Conservation (phyloP, 1,140 invertebrate species). For the Eurosta solidaginis region DNA sequence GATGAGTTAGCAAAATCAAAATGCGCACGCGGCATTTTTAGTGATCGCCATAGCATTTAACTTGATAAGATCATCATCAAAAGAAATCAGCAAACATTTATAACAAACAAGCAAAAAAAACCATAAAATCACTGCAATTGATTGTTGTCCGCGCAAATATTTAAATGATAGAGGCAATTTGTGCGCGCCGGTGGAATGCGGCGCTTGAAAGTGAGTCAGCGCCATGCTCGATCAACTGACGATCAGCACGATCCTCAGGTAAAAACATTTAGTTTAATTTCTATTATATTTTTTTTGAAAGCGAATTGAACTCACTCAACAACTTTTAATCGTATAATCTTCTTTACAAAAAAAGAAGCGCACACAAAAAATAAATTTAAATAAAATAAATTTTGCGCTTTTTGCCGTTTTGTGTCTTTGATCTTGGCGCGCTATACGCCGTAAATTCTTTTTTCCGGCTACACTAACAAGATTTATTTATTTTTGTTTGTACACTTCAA, state of each 20-base stretch:
- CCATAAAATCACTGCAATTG: background rate
- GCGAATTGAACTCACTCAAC: too few species aligned
- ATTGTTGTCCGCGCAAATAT: background rate
- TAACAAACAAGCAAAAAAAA: too few species aligned
- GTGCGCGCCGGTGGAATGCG: background rate
- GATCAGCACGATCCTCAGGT: background rate
- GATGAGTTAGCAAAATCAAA: background rate
- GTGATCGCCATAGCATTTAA: background rate
- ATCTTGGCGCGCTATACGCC: background rate
- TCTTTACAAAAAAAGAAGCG: background rate
- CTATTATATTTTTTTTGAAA: background rate
- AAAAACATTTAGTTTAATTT: background rate
- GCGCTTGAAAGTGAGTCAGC: background rate
- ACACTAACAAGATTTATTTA: constrained; percentile 3
- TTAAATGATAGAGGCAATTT: background rate
- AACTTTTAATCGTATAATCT: background rate
- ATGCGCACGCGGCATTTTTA: background rate
- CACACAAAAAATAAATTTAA: background rate
- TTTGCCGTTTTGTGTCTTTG: background rate
- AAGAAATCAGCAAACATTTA: background rate
- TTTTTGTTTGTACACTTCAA: background rate
- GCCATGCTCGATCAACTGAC: background rate
- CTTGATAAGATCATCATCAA: constrained; percentile 3
- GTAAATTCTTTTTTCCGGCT: constrained; percentile 14
- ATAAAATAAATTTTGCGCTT: background rate